Evolutionary conservation across 1,140 invertebrate species (phyloP).

Genomic region (Sarcophaga peregrina): DNA sequence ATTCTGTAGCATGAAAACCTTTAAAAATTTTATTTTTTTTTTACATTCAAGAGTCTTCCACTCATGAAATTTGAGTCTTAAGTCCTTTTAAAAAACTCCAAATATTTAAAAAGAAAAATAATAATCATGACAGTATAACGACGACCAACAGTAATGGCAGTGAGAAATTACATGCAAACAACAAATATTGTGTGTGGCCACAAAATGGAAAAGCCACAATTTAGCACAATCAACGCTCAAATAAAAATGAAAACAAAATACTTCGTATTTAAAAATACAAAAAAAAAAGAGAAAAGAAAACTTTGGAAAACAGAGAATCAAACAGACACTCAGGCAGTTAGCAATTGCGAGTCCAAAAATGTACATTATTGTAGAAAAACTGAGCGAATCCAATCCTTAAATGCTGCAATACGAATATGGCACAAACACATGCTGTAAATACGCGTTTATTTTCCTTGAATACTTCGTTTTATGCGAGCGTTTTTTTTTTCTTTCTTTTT

Average conservation of each 20-base stretch:
- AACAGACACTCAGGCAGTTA: neutral
- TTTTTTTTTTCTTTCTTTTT: neutral
- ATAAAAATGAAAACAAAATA: conserved; percentile 10
- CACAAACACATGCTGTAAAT: conserved; percentile 29
- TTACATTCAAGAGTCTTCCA: neutral
- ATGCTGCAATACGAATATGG: neutral
- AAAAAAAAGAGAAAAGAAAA: neutral
- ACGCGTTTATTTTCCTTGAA: conserved; percentile 36
- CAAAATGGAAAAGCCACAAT: conserved; percentile 35
- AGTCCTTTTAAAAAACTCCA: neutral
- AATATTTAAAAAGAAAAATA: neutral
- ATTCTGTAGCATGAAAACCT: neutral
- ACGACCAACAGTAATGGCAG: neutral
- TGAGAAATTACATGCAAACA: neutral
- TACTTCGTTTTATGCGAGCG: neutral
- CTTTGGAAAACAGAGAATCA: neutral
- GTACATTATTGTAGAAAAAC: neutral
- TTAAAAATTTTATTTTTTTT: neutral
- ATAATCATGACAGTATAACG: neutral
- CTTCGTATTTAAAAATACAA: neutral
- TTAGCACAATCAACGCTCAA: conserved; percentile 8
- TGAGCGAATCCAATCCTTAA: neutral
- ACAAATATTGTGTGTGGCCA: conserved; percentile 14
- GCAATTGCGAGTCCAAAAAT: neutral
- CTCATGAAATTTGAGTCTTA: no score